Percentiles rank a stretch among this genome's conserved stretches.
These are phyloP conservation scores for Bombyx mori DNA, from an alignment of 1,140 invertebrate genomes.

Conservation along the genomic window ASM3026992v2 NC_085111.1:9827501-9828000, in stretches of 20 bases:
- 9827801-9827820: neutral
- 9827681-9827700: neutral
- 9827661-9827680: neutral
- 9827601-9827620: constrained; percentile 5
- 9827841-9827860: too few species aligned
- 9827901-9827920: too few species aligned
- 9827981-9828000: too few species aligned
- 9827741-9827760: neutral
- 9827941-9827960: too few species aligned
- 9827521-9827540: constrained; percentile 55
- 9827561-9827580: constrained; percentile 4
- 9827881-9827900: too few species aligned
- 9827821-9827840: neutral
- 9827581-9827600: neutral
- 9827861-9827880: too few species aligned
- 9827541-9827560: constrained; percentile 45
- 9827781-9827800: neutral
- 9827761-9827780: neutral
- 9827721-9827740: neutral
- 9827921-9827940: too few species aligned
- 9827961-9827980: too few species aligned
- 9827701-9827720: constrained; percentile 2
- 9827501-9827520: constrained; percentile 63
- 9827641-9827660: constrained; percentile 1
- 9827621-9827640: neutral